Base-by-base conservation (phyloP, 2,113 vertebrate genomes). In the Neogobius melanostomus region DNA sequence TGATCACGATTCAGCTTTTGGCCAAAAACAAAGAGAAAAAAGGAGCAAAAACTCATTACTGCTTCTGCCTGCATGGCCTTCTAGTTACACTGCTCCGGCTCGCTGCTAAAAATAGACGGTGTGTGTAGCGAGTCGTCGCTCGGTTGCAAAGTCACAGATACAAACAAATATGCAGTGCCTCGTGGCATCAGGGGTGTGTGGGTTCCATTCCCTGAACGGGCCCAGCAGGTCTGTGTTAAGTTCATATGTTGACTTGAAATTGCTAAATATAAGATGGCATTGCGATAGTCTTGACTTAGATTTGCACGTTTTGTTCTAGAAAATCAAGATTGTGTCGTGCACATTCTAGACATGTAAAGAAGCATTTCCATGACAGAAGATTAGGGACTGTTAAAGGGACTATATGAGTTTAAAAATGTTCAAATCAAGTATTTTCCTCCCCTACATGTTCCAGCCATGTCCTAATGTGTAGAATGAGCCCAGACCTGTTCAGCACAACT, bases 1-100 rank as follows among this genome's bases (percentile, higher is more conserved):
- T 77, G 67, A 83, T 87, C 83, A 84, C 50, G 59, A 88, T 75
- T 87, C 80, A 79, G 88, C 87, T 87, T 70, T 77, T 80, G 86
- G 84, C 72, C 77, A 79, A 83, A 83, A 87, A 81, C 79, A 86
- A 77, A 82, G 69, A 82, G 87, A 81, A 21, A 82, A 44, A 80
- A 62, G 75, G 59, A 77, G 56, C 42, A 44, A 14, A 61, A 85
- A 85, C 74, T 86, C 84, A 86, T 89, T 86, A 86, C 71, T 70
- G 69, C 72, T 79, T 68, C 69, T 72, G 69, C 72, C 79, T 68
- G 69, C 64, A 73, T 67, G 76, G 78, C 80, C 78, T 84, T 80
- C 68, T 63, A 68, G 68, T 73, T 75, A 53, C 47, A 66, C 70
- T 72, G 65, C n/a, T 72, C 65, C 64, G 11, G 11, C 21, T 21